Conservation (phyloP, 2,888 invertebrate genomes). For the Lithophane socia region DNA sequence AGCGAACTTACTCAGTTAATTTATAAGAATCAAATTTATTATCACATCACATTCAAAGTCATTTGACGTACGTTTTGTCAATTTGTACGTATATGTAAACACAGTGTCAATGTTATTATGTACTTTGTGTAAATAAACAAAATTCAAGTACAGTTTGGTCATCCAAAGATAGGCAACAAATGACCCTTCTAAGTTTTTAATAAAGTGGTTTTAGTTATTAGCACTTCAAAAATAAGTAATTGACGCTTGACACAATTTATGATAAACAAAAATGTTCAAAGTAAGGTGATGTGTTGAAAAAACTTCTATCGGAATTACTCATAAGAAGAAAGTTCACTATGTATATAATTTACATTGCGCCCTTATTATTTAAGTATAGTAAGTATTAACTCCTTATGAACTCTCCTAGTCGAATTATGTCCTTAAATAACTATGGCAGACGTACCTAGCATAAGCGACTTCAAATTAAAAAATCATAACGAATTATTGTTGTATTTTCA, state of each 20-base stretch:
- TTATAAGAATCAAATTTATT: constrained; percentile 42
- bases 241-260: neutral
- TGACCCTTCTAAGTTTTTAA: constrained; percentile 14
- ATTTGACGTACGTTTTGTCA: constrained; percentile 26
- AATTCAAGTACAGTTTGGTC: constrained; percentile 28
- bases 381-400: neutral
- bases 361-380: neutral
- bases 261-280: neutral
- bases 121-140: constrained; percentile 40
- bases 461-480: neutral
- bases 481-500: neutral
- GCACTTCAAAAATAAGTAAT: constrained; percentile 2
- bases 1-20: neutral
- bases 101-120: constrained; percentile 54
- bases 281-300: too few species aligned
- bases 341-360: neutral
- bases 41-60: constrained; percentile 50
- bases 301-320: neutral
- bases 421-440: neutral
- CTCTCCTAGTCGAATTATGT: neutral
- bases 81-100: constrained; percentile 56
- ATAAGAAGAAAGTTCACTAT: too few species aligned
- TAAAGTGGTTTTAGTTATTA: constrained; percentile 28
- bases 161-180: neutral
- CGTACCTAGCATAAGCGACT: neutral